These are phyloP conservation scores for Drosophila pseudotakahashii DNA, from an alignment of 2,888 invertebrate genomes.

Conservation along the genomic window DNA sequence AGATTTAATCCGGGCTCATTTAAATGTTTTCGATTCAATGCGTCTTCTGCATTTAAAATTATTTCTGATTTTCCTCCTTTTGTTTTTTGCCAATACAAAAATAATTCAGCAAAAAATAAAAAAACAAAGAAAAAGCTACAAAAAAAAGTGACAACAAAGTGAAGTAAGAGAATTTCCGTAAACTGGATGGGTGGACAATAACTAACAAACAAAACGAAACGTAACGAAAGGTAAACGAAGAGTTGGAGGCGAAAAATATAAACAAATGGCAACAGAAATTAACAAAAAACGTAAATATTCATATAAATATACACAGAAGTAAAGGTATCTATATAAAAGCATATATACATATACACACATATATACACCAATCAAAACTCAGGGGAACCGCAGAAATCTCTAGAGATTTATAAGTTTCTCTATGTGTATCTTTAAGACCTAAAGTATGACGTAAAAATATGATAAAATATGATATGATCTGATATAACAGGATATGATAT, in stretches of 20 bases:
- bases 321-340: constrained; percentile 32
- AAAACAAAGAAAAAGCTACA: constrained; percentile 33
- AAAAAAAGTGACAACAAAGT: constrained; percentile 36
- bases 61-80: constrained; percentile 22
- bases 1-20: constrained; percentile 34
- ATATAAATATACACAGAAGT: constrained; percentile 44
- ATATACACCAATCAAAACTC: constrained; percentile 22
- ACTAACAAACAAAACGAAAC: constrained; percentile 69
- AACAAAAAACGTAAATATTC: constrained; percentile 48
- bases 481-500: too few relatives aligned
- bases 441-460: too few relatives aligned
- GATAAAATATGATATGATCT: too few relatives aligned
- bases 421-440: too few relatives aligned
- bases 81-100: constrained; percentile 11
- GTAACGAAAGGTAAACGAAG: constrained; percentile 32
- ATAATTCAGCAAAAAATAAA: constrained; percentile 13
- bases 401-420: not conserved
- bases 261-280: constrained; percentile 44
- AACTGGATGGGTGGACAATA: constrained; percentile 84
- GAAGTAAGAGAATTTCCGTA: constrained; percentile 72
- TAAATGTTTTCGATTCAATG: constrained; percentile 34
- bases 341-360: constrained; percentile 23
- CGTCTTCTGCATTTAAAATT: constrained; percentile 16
- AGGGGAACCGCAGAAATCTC: not conserved
- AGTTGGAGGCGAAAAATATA: constrained; percentile 23